Evolutionary conservation across 2,888 invertebrate species (phyloP).

Genomic region (Campopleginae sp.): DNA sequence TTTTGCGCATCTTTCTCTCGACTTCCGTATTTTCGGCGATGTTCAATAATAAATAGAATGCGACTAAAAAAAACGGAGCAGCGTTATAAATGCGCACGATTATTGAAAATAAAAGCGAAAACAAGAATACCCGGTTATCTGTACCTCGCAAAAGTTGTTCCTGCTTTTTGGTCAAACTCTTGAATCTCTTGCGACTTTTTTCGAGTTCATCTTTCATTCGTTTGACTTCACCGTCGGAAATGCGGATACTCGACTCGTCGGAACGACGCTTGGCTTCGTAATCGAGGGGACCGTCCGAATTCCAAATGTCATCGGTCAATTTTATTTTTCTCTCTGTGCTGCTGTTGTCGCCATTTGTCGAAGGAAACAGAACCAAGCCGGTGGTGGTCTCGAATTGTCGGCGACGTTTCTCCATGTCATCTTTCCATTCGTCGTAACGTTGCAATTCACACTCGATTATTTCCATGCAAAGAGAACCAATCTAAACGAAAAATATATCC

Average conservation of each 20-base stretch:
- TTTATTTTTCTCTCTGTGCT: slow-evolving; percentile 79
- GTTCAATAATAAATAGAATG: slow-evolving; percentile 96
- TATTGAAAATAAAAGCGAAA: background rate
- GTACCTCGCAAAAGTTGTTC: slow-evolving; percentile 93
- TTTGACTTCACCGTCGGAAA: slow-evolving; percentile 79
- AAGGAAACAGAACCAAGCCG: slow-evolving; percentile 79
- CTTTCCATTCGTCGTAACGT: slow-evolving; percentile 96
- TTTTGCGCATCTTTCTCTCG: slow-evolving; percentile 98
- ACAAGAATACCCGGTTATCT: background rate
- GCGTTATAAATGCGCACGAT: background rate
- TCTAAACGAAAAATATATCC: slow-evolving; percentile 85
- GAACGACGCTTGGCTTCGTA: slow-evolving; percentile 80
- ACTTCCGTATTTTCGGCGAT: slow-evolving; percentile 97
- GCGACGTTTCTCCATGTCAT: slow-evolving; percentile 87
- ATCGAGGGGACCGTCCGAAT: slow-evolving; percentile 79
- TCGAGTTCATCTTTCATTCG: slow-evolving; percentile 90
- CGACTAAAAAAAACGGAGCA: slow-evolving; percentile 85
- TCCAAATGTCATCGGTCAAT: slow-evolving; percentile 81
- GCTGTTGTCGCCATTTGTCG: slow-evolving; percentile 74
- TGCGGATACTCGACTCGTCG: slow-evolving; percentile 71
- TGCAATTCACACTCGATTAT: slow-evolving; percentile 97
- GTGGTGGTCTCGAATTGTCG: slow-evolving; percentile 83
- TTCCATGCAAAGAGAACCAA: slow-evolving; percentile 98
- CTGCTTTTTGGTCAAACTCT: slow-evolving; percentile 95
- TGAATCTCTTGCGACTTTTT: slow-evolving; percentile 90